Evolutionary conservation across 2,888 invertebrate genomes (phyloP).

Genomic region (Pycnomerus fuliginosus): DNA sequence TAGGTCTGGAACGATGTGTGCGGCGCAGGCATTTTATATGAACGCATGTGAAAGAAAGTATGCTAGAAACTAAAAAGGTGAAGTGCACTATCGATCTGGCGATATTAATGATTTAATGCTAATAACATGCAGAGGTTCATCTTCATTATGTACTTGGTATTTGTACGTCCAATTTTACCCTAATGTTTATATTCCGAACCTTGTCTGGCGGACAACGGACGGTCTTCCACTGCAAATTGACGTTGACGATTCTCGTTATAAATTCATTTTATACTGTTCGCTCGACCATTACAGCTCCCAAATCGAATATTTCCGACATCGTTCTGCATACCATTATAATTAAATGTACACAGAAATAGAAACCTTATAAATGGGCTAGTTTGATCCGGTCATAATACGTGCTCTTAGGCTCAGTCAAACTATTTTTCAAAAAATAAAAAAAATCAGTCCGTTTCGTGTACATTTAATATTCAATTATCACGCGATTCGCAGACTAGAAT

Average conservation of each 20-base stretch:
- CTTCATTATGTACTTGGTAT: conserved; percentile 24
- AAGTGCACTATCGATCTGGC: conserved; percentile 20
- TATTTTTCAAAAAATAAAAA: too few species aligned
- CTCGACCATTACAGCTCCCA: conserved; percentile 21
- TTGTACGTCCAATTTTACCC: conserved; percentile 24
- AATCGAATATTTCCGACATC: conserved; percentile 16
- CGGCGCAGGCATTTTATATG: too few species aligned
- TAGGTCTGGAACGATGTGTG: conserved; percentile 16
- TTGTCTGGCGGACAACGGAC: conserved; percentile 21
- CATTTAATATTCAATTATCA: conserved; percentile 16
- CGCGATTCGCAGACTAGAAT: too few species aligned
- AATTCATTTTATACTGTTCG: conserved; percentile 23
- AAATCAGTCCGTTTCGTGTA: conserved; percentile 4
- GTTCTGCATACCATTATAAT: conserved; percentile 19
- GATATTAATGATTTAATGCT: conserved; percentile 23
- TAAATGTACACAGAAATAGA: conserved; percentile 15
- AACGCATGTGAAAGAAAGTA: conserved; percentile 18
- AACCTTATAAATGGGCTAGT: conserved; percentile 7
- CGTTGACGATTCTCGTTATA: conserved; percentile 26
- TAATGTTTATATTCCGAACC: conserved; percentile 24
- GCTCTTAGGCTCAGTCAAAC: too few species aligned
- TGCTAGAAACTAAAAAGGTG: conserved; percentile 18
- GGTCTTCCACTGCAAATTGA: conserved; percentile 24
- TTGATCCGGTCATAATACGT: conserved; percentile 1
- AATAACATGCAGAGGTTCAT: conserved; percentile 25